Percentiles rank a stretch among this genome's conserved stretches.
Evolutionary conservation across 2,113 vertebrate genomes (phyloP).

Genomic region (Sitta europaea): DNA sequence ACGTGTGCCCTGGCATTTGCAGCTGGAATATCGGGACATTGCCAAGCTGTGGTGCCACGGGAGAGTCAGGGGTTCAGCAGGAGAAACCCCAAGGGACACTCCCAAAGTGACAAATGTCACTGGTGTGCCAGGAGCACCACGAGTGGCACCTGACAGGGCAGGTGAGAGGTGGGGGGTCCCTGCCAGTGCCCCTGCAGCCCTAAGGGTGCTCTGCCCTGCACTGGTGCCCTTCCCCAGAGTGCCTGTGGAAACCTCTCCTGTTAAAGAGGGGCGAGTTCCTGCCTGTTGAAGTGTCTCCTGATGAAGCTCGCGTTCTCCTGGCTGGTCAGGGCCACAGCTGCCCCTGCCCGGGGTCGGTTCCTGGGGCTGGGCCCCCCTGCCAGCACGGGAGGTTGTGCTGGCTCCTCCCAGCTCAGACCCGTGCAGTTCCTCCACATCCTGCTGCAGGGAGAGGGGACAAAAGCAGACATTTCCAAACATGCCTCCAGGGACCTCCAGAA

Average conservation of each 20-base stretch:
- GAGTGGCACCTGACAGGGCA: neutral
- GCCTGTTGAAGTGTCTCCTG: neutral
- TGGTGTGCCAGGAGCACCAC: neutral
- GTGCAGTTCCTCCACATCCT: rapidly evolving
- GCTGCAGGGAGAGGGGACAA: neutral
- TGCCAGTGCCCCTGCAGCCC: neutral
- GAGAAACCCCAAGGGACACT: neutral
- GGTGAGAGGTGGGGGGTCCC: rapidly evolving
- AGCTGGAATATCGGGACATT: neutral
- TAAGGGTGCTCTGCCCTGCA: neutral
- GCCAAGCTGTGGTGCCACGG: rapidly evolving
- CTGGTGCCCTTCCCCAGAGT: too few relatives aligned
- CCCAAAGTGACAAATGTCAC: neutral
- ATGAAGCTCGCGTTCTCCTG: neutral
- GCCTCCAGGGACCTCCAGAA: neutral
- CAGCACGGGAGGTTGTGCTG: rapidly evolving
- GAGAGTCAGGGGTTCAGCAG: neutral
- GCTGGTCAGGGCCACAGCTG: neutral
- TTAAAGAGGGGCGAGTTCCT: rapidly evolving
- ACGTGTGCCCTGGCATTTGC: neutral
- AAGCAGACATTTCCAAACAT: rapidly evolving
- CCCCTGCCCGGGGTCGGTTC: neutral
- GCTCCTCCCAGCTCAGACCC: rapidly evolving
- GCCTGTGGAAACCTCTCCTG: neutral
- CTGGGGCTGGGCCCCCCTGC: neutral